phyloP scores from a whole-genome alignment of 2,888 invertebrate genomes.

The Acleris emargana region DNA sequence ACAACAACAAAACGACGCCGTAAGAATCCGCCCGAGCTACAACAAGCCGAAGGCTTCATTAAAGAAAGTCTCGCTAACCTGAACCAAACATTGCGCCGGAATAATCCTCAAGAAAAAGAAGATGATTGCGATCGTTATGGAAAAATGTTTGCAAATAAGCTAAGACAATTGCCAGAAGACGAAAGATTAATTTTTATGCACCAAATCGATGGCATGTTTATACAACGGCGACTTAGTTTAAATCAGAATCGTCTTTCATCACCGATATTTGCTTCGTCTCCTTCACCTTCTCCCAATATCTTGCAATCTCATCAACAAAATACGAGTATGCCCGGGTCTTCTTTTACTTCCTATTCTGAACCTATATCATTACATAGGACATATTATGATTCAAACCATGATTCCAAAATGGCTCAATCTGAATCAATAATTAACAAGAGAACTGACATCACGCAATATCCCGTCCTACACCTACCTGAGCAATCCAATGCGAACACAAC shows the following conservation, averaged over 20 bases:
- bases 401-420: slow-evolving; percentile 3
- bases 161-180: slow-evolving; percentile 24
- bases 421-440: no score
- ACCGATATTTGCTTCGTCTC: background rate
- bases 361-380: slow-evolving; percentile 5
- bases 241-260: slow-evolving; percentile 16
- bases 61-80: slow-evolving; percentile 25
- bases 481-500: slow-evolving; percentile 8
- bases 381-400: slow-evolving; percentile 4
- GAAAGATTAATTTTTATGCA: slow-evolving; percentile 28
- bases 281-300: background rate
- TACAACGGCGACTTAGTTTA: slow-evolving; percentile 15
- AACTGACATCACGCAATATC: no score
- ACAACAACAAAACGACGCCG: slow-evolving; percentile 28
- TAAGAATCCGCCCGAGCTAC: slow-evolving; percentile 28
- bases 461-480: slow-evolving; percentile 2
- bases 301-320: slow-evolving; percentile 4
- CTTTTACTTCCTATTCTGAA: slow-evolving; percentile 5
- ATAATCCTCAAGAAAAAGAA: slow-evolving; percentile 21
- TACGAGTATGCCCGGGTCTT: slow-evolving; percentile 4
- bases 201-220: slow-evolving; percentile 32
- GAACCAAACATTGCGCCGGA: slow-evolving; percentile 24
- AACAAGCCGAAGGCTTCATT: slow-evolving; percentile 24
- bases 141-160: slow-evolving; percentile 30
- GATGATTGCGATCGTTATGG: slow-evolving; percentile 30